Evolutionary conservation across 1,140 invertebrate species (phyloP).

Genomic region (Papilio polyxenes): DNA sequence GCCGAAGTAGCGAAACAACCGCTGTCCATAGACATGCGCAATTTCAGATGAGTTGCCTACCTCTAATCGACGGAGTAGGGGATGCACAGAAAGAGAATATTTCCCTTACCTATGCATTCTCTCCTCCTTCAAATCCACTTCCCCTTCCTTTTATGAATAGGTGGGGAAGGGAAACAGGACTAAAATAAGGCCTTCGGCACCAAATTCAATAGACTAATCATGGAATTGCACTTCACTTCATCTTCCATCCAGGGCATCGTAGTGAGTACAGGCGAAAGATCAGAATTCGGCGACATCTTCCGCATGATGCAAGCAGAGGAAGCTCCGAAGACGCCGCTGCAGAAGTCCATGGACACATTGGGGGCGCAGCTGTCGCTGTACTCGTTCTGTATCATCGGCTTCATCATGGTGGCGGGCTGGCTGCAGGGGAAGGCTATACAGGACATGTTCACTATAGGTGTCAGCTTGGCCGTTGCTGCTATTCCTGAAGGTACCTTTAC

Average conservation of each 20-base stretch:
- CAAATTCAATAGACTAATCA: too few species aligned
- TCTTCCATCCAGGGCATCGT: slow-evolving; percentile 99
- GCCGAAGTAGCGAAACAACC: too few species aligned
- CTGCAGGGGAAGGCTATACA: slow-evolving; percentile 93
- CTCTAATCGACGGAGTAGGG: too few species aligned
- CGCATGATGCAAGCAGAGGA: slow-evolving; percentile 99
- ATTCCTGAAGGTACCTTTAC: slow-evolving; percentile 98
- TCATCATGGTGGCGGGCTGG: slow-evolving; percentile 98
- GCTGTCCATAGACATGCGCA: too few species aligned
- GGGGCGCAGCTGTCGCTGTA: slow-evolving; percentile 98
- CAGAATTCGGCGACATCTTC: slow-evolving; percentile 99
- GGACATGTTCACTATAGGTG: slow-evolving; percentile 99
- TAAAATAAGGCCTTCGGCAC: too few species aligned
- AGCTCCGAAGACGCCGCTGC: slow-evolving; percentile 98
- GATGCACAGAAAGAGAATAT: too few species aligned
- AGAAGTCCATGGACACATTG: slow-evolving; percentile 98
- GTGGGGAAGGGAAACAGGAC: too few species aligned
- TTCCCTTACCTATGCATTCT: too few species aligned
- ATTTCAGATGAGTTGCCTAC: too few species aligned
- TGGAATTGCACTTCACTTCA: too few species aligned
- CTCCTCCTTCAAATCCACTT: too few species aligned
- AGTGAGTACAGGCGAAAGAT: slow-evolving; percentile 97
- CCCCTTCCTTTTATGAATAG: too few species aligned
- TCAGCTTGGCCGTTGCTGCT: slow-evolving; percentile 98
- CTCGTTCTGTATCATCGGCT: slow-evolving; percentile 98